phyloP scores from a whole-genome alignment of 2,113 vertebrate species.

The Centropristis striata region DNA sequence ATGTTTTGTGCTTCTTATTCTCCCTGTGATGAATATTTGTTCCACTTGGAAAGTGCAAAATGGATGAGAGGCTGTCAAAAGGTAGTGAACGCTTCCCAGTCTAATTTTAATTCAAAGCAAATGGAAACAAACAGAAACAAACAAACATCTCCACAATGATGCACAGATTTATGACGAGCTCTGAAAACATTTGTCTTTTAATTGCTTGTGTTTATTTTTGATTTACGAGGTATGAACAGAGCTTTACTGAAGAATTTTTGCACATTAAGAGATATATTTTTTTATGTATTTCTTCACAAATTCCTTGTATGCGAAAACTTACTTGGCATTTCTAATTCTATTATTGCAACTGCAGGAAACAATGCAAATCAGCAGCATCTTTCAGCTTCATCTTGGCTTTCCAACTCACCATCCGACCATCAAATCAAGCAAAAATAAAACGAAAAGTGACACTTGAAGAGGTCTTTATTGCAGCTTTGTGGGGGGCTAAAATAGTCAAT shows the following conservation, averaged over 20 bases:
- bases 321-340: too few relatives aligned
- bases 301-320: too few relatives aligned
- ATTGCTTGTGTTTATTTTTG: not conserved
- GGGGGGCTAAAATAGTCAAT: constrained; percentile 13
- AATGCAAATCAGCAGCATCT: not conserved
- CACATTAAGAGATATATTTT: not conserved
- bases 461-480: constrained; percentile 12
- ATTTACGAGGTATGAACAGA: not conserved
- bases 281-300: too few relatives aligned
- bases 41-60: not conserved
- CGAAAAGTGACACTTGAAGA: constrained; percentile 4
- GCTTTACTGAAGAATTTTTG: not conserved
- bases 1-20: not conserved
- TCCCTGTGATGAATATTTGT: not conserved
- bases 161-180: not conserved
- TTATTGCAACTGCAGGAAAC: too few relatives aligned
- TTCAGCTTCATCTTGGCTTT: not conserved
- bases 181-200: too few relatives aligned
- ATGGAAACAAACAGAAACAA: not conserved
- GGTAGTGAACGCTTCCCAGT: not conserved
- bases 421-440: constrained; percentile 2
- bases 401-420: not conserved
- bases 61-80: not conserved
- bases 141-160: not conserved
- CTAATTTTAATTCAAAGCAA: not conserved